Evolutionary conservation across 2,797 vertebrate genomes (phyloP), one percentile per base, ranked within the genome.

Genomic region (Masticophis lateralis): DNA sequence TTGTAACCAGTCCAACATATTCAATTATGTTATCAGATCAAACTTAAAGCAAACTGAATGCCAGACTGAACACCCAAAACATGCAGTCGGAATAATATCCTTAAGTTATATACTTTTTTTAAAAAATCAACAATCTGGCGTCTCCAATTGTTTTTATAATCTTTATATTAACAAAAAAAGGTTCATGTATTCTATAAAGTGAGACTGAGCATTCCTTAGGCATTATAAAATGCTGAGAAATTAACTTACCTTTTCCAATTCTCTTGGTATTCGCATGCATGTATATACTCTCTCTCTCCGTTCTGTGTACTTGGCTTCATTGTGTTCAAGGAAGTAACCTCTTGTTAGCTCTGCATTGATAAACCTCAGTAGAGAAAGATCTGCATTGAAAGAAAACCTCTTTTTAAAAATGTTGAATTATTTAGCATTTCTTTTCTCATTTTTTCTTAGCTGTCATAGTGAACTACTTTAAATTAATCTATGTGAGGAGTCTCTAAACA

Each of bases 291-390:
- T 97, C 96, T 99, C 99, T 94, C 99, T 98, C 94, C 99, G 98
- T 97, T 99, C 99, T 0, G 98, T 99, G 96, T 99, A 99, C 97
- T 99, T 99, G 94, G 99, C 99, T 97, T 99, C 99, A 96, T 99
- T 99, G 98, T 99, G 99, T 96, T 99, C 99, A 96, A 99, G 98
- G 98, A 99, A 99, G 98, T 99, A 99, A 69, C 99, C 99, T 97
- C 99, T 98, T 91, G 99, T 99, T 95, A 99, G 98, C 96, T 99
- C 99, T 28, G 98, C 97, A 91, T 98, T 98, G 97, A 99, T 98
- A 98, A 99, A 99, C 94, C 98, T 98, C 60, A 99, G 96, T 96
- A 99, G 95, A 7, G 99, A 99, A 60, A 99, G 98, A 96, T 99
- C 99, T 99, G 97, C 87, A 97, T 94, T 74, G 74, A 93, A 93